These are phyloP conservation scores for Chaetorhynchus papuensis DNA, from an alignment of 2,113 vertebrate species.

Conservation along the genomic window DNA sequence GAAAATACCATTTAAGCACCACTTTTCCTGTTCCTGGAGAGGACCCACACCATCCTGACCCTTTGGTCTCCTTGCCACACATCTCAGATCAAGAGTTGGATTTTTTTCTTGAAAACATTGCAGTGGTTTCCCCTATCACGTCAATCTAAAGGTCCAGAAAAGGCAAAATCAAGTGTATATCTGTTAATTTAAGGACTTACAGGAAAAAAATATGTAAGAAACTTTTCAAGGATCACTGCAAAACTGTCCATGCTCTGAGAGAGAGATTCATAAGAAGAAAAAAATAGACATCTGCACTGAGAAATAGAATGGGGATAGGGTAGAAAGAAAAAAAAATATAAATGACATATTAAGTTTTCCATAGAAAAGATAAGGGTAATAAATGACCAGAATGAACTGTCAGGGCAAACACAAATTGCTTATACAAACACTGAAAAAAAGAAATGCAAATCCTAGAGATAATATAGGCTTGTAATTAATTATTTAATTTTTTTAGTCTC, in stretches of 20 bases:
- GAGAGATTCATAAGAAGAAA: not conserved
- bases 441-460: not conserved
- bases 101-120: not conserved
- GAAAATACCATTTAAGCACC: not conserved
- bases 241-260: not conserved
- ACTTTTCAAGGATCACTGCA: not conserved
- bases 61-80: not conserved
- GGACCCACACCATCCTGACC: fast-evolving
- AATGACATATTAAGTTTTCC: not conserved
- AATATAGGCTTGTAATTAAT: not conserved
- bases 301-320: not conserved
- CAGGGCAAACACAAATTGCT: not conserved
- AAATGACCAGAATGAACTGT: not conserved
- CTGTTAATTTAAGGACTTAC: not conserved
- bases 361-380: not conserved
- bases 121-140: not conserved
- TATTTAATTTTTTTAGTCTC: not conserved
- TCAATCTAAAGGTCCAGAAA: not conserved
- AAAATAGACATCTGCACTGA: not conserved
- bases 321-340: not conserved
- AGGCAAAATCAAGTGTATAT: not conserved
- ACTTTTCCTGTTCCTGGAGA: not conserved
- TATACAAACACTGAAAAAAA: not conserved
- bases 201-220: not conserved
- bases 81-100: not conserved